A percentile compares a stretch with the other conserved stretches of the same genome.
phyloP scores from a whole-genome alignment of 2,113 vertebrate species.

The Sus scrofa region T2T-Sscrofa CM000824.6:147904001-147904500 shows the following conservation, averaged over 20 bases:
- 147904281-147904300: background rate
- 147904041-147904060: background rate
- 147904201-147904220: slow-evolving; percentile 47
- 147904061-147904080: background rate
- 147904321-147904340: background rate
- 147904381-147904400: slow-evolving; percentile 41
- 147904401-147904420: slow-evolving; percentile 9
- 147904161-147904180: slow-evolving; percentile 58
- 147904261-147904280: background rate
- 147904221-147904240: slow-evolving; percentile 38
- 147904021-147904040: background rate
- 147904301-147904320: background rate
- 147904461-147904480: background rate
- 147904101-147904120: slow-evolving; percentile 24
- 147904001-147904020: background rate
- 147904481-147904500: background rate
- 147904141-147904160: slow-evolving; percentile 34
- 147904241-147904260: slow-evolving; percentile 7
- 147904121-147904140: slow-evolving; percentile 52
- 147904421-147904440: slow-evolving; percentile 46
- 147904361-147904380: background rate
- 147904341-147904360: background rate
- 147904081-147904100: background rate
- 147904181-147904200: slow-evolving; percentile 36
- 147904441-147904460: background rate